These are phyloP conservation scores for Myotis planiceps DNA, from an alignment of 2,797 vertebrate genomes.

Conservation along the genomic window DNA sequence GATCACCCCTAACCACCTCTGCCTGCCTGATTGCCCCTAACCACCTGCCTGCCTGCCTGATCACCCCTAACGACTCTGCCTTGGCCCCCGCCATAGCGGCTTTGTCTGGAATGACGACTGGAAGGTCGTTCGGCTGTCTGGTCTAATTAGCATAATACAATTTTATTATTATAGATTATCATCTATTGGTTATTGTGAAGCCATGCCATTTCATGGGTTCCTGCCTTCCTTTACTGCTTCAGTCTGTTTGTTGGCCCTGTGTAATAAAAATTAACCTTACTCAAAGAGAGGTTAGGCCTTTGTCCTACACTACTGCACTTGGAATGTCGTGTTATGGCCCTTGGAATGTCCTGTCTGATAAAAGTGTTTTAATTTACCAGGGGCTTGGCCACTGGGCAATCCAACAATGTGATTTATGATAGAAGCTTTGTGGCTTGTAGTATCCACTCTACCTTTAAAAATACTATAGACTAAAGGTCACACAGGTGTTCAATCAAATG, in stretches of 20 bases:
- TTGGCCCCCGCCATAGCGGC: too few relatives aligned
- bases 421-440: background rate
- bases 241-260: background rate
- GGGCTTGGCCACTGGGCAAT: background rate
- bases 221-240: background rate
- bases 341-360: background rate
- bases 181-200: background rate
- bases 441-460: background rate
- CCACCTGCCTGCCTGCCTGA: too few relatives aligned
- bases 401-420: background rate
- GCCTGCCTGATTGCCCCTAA: too few relatives aligned
- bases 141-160: too few relatives aligned
- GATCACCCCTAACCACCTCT: too few relatives aligned
- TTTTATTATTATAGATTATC: background rate
- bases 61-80: too few relatives aligned
- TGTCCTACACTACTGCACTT: background rate
- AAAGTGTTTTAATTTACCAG: background rate
- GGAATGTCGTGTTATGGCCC: background rate
- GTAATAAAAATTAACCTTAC: background rate
- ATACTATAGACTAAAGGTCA: background rate
- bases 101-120: too few relatives aligned
- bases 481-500: background rate
- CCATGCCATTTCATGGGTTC: accelerated
- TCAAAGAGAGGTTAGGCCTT: background rate
- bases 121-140: too few relatives aligned